Conservation (phyloP, 2,888 invertebrate species). For the Ormyrus rosae region DNA sequence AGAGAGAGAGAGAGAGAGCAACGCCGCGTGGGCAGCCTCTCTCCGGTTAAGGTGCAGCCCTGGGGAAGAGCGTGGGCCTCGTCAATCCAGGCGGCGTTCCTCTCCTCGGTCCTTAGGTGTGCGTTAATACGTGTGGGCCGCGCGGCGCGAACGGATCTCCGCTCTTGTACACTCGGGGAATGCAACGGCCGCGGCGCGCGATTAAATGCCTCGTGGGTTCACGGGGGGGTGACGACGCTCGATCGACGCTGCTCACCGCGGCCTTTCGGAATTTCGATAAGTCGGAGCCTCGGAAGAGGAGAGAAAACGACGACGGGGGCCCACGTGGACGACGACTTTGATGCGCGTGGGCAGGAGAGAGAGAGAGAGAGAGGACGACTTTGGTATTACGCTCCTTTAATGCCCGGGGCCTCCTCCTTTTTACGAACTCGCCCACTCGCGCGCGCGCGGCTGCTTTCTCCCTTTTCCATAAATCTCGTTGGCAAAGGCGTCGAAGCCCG, state of each 20-base stretch:
- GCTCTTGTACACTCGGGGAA: conserved; percentile 36
- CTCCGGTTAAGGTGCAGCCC: conserved; percentile 31
- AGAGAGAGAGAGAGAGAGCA: not conserved
- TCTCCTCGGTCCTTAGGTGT: not conserved
- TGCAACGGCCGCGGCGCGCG: conserved; percentile 16
- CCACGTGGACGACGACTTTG: too few relatives aligned
- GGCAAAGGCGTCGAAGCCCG: conserved; percentile 5
- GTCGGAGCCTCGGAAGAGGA: too few relatives aligned
- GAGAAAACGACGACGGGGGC: too few relatives aligned
- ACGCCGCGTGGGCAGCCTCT: conserved; percentile 29
- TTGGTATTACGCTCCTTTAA: not conserved
- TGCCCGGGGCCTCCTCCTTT: not conserved
- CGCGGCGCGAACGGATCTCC: conserved; percentile 39
- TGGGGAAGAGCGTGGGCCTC: conserved; percentile 33
- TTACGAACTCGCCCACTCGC: not conserved
- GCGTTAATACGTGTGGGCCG: conserved; percentile 31
- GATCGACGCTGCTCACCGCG: too few relatives aligned
- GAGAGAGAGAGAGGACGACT: too few relatives aligned
- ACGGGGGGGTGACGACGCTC: too few relatives aligned
- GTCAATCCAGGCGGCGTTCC: conserved; percentile 7
- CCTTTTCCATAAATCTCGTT: conserved; percentile 17
- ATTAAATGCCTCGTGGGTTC: not conserved
- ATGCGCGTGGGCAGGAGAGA: too few relatives aligned
- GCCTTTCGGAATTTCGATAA: too few relatives aligned
- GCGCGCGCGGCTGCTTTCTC: not conserved